Evolutionary conservation across 2,888 invertebrate genomes (phyloP), one percentile per base, ranked within the genome.

Genomic region (Tachina lurida): DNA sequence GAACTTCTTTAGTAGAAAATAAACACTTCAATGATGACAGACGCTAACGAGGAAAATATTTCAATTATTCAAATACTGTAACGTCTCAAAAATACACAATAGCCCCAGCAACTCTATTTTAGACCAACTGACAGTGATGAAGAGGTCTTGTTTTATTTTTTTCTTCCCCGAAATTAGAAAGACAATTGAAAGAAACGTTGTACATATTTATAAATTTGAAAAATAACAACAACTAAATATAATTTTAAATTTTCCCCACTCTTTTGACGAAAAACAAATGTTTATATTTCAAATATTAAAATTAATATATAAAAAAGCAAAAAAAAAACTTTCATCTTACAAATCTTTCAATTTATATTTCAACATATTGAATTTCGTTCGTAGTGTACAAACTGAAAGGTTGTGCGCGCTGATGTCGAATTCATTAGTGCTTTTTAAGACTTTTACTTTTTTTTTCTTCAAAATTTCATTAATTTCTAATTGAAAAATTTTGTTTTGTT

Each of bases 241-340:
- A 63, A 52, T 60, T 58, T 31, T 58, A n/a, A 70, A 56, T 41
- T 65, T 63, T 68, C 54, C 54, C 77, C 60, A 71, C 22, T 56
- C 39, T 47, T 47, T 54, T 85, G 81, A 82, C 52, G 74, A 71
- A 82, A 82, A 82, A 19, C 85, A 85, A 85, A 85, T 82, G 82
- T 67, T 85, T 63, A 49, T 67, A 22, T 52, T 65, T 39, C 13
- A 47, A 39, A 17, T 63, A 39, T 58, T 9, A 10, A 19, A 19
- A 47, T 2, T 19, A 56, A 67, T 13, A 15, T 17, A 62, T 17
- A 67, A 67, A 67, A 15, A 17, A 19, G n/a, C n/a, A n/a, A 39
- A n/a, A 56, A 10, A 31, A 22, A 10, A 56, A 67, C 49, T 54
- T 54, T 52, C 65, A 52, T 75, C 43, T 75, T 63, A 75, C 17